phyloP scores from a whole-genome alignment of 2,888 invertebrate genomes.

The Sicus ferrugineus region DNA sequence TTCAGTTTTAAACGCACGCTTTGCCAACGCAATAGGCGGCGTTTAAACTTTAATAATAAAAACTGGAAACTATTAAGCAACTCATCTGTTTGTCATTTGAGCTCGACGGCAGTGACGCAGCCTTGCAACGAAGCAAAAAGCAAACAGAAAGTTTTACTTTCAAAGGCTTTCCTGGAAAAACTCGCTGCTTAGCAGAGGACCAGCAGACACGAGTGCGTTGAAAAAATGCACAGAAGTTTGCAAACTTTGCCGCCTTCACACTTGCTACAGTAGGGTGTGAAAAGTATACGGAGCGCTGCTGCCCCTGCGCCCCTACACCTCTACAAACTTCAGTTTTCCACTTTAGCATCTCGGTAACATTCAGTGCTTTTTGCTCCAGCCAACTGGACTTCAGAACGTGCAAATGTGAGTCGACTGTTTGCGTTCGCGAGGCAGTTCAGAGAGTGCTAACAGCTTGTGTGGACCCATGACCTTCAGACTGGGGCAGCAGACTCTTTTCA shows the following conservation, averaged over 20 bases:
- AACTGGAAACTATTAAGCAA: conserved; percentile 28
- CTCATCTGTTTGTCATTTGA: conserved; percentile 33
- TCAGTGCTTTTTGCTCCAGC: not conserved
- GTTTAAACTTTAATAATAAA: conserved; percentile 23
- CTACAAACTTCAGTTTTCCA: conserved; percentile 3
- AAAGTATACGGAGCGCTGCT: conserved; percentile 11
- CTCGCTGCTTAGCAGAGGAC: conserved; percentile 19
- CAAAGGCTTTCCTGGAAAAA: conserved; percentile 12
- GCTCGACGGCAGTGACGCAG: conserved; percentile 1
- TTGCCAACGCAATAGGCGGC: not conserved
- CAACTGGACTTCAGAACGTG: not conserved
- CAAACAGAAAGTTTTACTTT: conserved; percentile 27
- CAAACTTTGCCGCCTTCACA: conserved; percentile 24
- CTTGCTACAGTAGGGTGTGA: conserved; percentile 24
- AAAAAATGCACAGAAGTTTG: conserved; percentile 27
- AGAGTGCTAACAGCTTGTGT: not conserved
- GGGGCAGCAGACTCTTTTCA: not conserved
- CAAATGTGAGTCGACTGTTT: conserved; percentile 2
- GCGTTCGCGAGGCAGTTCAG: not conserved
- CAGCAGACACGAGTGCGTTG: too few relatives aligned
- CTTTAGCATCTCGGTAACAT: not conserved
- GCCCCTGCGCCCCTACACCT: not conserved
- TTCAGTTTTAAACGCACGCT: not conserved
- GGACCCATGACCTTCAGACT: not conserved
- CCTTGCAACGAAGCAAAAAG: not conserved